Evolutionary conservation across 2,113 vertebrate genomes (phyloP), one percentile per base, ranked within the genome.

Genomic region (Orientallactaga bullata): DNA sequence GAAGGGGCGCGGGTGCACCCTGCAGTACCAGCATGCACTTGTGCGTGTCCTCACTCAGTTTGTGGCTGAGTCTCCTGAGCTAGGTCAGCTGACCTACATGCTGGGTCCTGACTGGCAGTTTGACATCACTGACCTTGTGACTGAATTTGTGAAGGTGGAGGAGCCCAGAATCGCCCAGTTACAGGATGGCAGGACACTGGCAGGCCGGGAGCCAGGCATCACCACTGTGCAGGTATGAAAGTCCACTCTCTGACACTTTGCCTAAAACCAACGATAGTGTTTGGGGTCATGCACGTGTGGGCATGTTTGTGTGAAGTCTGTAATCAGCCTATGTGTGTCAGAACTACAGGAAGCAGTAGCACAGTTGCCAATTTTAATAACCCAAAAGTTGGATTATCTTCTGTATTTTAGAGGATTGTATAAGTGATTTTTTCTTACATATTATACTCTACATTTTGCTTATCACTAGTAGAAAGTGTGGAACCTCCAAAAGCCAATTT

Each of bases 11-110:
- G 99, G 99, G 5, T 99, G 99, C 89, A 98, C 99, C 18, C 98
- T 99, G 24, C 99, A 99, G 98, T 99, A 99, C 96, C 99, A 99
- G 97, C 99, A 99, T 0, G 99, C 99, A 89, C 89, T 98, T 93
- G 99, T 99, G 66, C 98, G 99, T 0, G 99, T 99, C 13, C 99
- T 99, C 78, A 99, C 99, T 0, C 99, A 99, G 97, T 99, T 99
- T 28, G 99, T 99, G 58, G 98, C 99, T 0, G 99, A 99, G 82
- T 98, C 98, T 0, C 97, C 98, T 0, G 99, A 98, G 85, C 35
- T 96, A 0, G 99, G 99, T 5, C 99, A 99, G 89, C 98, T 99
- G 94, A 98, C 97, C 90, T 99, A 98, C 96, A 98, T 99, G 99
- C 97, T 99, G 95, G 99, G 99, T 28, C 96, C 99, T 0, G 99